Base-by-base conservation (phyloP, 2,797 vertebrate genomes). In the Xyrichtys novacula region DNA sequence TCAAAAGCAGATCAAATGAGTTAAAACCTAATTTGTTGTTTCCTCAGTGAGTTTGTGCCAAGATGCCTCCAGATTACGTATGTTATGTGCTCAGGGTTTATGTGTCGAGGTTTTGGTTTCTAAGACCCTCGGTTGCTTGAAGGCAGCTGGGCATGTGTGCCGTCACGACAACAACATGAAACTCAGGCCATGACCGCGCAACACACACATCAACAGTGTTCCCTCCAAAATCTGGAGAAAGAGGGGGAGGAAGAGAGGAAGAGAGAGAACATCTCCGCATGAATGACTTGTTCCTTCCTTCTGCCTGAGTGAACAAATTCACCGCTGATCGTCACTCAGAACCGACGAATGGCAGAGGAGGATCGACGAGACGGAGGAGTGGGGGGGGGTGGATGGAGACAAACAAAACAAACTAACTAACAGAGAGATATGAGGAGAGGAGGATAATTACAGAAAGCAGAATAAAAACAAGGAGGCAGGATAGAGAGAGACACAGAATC, bases 281-380 rank as follows among this genome's bases (percentile, higher is more conserved):
- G 85, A 81, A 76, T 50, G 70, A 70, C 63, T 74, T 25, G 82
- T 75, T 77, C 80, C 49, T 64, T 78, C 60, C 62, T 81, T 38
- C 62, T 40, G 32, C 75, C 57, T 64, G 60, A 40, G 34, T 75
- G 73, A 80, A 72, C 75, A 65, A 49, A 75, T 70, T 32, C 55
- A 29, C 58, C n/a, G 62, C 56, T 38, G 66, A 80, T 76, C 25
- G 23, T 52, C 25, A 38, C 54, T 36, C 4, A 3, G 9, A 54
- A 48, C 55, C 3, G 6, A 34, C 42, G 26, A 62, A 61, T 55
- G 61, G 54, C 6, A 4, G 39, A 57, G 55, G 29, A 2, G 22
- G 22, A 39, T 1, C 64, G 40, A 25, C 1, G 22, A 42, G 53
- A 62, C 0, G n/a, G 8, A n/a, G 38, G 54, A 25, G 38, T 29